phyloP scores from a whole-genome alignment of 2,888 invertebrate species.

The Agonopterix arenella region DNA sequence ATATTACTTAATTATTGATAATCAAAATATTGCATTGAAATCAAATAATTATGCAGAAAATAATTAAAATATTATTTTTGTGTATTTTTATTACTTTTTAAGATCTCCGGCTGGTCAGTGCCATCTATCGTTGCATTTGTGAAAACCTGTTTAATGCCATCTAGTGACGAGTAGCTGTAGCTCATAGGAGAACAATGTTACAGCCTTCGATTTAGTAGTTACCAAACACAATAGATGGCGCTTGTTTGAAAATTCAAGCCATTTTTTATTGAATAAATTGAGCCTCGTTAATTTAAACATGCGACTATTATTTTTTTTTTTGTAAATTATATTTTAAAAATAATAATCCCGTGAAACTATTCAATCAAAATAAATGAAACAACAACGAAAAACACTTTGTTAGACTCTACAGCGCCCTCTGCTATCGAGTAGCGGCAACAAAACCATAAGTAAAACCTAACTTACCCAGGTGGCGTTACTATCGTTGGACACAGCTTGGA shows the following conservation, averaged over 20 bases:
- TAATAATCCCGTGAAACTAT: too few relatives aligned
- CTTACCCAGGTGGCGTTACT: conserved; percentile 83
- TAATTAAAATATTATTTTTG: too few relatives aligned
- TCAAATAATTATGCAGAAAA: too few relatives aligned
- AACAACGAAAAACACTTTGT: too few relatives aligned
- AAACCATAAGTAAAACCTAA: conserved; percentile 21
- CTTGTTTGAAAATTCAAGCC: not conserved
- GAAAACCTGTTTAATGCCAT: conserved; percentile 4
- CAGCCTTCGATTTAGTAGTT: not conserved
- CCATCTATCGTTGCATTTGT: not conserved
- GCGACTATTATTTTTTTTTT: not conserved
- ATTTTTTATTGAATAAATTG: not conserved
- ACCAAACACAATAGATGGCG: not conserved
- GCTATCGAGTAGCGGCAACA: conserved; percentile 21
- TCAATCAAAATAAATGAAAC: too few relatives aligned
- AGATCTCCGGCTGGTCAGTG: not conserved
- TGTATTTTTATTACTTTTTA: not conserved
- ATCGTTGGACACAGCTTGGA: conserved; percentile 79
- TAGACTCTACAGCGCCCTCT: conserved; percentile 28
- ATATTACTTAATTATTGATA: too few relatives aligned
- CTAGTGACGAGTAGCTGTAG: conserved; percentile 24
- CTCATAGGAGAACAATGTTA: not conserved
- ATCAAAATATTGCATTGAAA: too few relatives aligned
- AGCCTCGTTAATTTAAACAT: not conserved
- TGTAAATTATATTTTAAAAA: too few relatives aligned